phyloP scores from a whole-genome alignment of 2,113 vertebrate species.

The Rhynchomys soricoides region DNA sequence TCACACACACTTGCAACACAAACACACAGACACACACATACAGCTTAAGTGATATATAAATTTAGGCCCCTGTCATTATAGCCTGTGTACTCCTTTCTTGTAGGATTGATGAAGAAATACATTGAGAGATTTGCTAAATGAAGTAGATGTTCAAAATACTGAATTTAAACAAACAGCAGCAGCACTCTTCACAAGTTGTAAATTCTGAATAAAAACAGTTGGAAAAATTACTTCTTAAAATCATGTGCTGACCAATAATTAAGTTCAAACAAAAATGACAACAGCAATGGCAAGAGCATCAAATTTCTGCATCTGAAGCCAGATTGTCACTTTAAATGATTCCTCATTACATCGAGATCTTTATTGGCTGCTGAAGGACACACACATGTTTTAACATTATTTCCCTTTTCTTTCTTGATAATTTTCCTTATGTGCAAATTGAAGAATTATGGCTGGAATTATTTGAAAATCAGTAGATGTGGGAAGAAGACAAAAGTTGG shows the following conservation, averaged over 20 bases:
- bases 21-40: not conserved
- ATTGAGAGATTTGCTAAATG: not conserved
- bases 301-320: not conserved
- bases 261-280: not conserved
- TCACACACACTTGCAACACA: too few relatives aligned
- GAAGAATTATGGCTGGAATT: not conserved
- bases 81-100: not conserved
- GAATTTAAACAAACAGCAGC: not conserved
- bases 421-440: not conserved
- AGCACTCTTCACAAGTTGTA: not conserved
- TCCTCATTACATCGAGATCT: not conserved
- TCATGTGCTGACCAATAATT: not conserved
- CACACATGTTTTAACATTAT: not conserved
- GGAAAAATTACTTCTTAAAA: not conserved
- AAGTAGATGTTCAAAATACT: not conserved
- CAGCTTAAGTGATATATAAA: not conserved
- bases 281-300: not conserved
- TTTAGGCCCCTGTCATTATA: not conserved
- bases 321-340: not conserved
- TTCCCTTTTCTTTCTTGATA: not conserved
- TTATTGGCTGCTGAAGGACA: not conserved
- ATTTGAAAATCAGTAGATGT: not conserved
- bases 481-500: not conserved
- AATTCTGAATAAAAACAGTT: slow-evolving; percentile 16
- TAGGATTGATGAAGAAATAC: slow-evolving; percentile 1